These are phyloP conservation scores for Nineta flava DNA, from an alignment of 2,888 invertebrate genomes.

Conservation along the genomic window DNA sequence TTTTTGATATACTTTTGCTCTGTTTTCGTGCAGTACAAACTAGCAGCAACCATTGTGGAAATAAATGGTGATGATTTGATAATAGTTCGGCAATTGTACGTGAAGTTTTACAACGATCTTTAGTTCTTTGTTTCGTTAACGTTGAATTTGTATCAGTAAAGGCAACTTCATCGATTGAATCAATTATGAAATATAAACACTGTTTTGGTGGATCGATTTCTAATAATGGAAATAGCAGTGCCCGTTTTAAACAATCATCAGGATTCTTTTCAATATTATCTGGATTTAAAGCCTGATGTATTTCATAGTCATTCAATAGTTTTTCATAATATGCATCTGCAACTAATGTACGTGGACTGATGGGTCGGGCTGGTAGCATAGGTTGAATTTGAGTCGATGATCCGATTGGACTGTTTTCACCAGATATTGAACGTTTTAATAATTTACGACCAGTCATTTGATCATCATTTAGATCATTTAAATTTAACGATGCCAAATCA, in stretches of 20 bases:
- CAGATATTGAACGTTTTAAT: slow-evolving; percentile 6
- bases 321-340: slow-evolving; percentile 71
- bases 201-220: slow-evolving; percentile 79
- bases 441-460: slow-evolving; percentile 4
- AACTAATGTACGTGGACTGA: slow-evolving; percentile 43
- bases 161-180: slow-evolving; percentile 77
- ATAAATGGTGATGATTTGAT: slow-evolving; percentile 75
- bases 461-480: slow-evolving; percentile 5
- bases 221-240: slow-evolving; percentile 70
- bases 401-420: slow-evolving; percentile 5
- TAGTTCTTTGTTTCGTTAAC: slow-evolving; percentile 33
- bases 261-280: slow-evolving; percentile 75
- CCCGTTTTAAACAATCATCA: slow-evolving; percentile 81
- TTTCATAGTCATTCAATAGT: slow-evolving; percentile 59
- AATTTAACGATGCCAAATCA: background rate
- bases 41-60: slow-evolving; percentile 85
- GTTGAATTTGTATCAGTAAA: slow-evolving; percentile 36
- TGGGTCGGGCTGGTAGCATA: slow-evolving; percentile 30
- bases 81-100: slow-evolving; percentile 68
- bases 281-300: slow-evolving; percentile 63
- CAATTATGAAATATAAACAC: slow-evolving; percentile 70
- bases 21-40: slow-evolving; percentile 79
- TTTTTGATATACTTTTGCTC: slow-evolving; percentile 63
- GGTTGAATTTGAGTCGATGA: slow-evolving; percentile 19
- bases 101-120: slow-evolving; percentile 30